Conservation (phyloP, 2,888 invertebrate species). For the Perdita meconis region DNA sequence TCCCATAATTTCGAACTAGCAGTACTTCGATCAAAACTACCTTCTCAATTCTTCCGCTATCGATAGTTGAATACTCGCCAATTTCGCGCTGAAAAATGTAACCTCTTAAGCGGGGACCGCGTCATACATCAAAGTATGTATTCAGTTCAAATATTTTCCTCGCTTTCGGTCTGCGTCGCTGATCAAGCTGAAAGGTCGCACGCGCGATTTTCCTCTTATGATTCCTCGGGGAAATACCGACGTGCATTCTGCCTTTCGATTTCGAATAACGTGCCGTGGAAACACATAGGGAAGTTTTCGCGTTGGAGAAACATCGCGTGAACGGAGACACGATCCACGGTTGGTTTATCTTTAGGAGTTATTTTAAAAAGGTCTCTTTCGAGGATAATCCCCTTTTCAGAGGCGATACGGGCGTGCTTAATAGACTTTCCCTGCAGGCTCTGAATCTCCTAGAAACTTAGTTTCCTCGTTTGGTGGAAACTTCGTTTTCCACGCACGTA, state of each 20-base stretch:
- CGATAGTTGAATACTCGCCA: too few relatives aligned
- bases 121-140: constrained; percentile 2
- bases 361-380: constrained; percentile 1
- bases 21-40: too few relatives aligned
- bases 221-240: constrained; percentile 24
- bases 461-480: not conserved
- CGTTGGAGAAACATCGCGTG: not conserved
- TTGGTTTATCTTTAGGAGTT: not conserved
- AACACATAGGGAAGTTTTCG: not conserved
- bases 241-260: constrained; percentile 2
- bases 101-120: constrained; percentile 1
- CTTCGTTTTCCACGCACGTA: constrained; percentile 15
- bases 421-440: not conserved
- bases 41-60: too few relatives aligned
- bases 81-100: not conserved
- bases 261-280: constrained; percentile 27
- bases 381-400: not conserved
- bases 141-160: not conserved
- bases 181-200: constrained; percentile 15
- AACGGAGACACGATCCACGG: not conserved
- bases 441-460: not conserved
- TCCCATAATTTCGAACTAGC: too few relatives aligned
- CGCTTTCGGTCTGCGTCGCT: not conserved
- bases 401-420: not conserved
- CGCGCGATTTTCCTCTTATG: not conserved